Evolutionary conservation across 2,797 vertebrate species (phyloP).

Genomic region (Staurois parvus): DNA sequence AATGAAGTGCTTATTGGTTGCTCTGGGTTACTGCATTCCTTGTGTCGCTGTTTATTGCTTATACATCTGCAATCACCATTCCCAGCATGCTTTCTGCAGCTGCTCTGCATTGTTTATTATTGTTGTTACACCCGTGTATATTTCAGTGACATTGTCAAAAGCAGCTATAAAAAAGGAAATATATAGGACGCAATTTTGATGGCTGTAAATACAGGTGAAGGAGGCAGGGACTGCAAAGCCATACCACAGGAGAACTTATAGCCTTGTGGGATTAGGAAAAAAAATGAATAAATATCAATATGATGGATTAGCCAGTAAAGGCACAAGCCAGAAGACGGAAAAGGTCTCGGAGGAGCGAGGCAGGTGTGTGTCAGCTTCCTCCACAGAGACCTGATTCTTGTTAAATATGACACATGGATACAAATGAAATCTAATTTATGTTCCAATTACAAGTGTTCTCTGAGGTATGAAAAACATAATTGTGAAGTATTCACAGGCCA

Average conservation of each 20-base stretch:
- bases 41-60: too few relatives aligned
- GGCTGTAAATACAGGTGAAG: slow-evolving; percentile 50
- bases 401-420: slow-evolving; percentile 54
- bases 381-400: slow-evolving; percentile 34
- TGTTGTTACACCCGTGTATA: slow-evolving; percentile 34
- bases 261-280: slow-evolving; percentile 21
- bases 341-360: slow-evolving; percentile 33
- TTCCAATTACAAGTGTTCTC: slow-evolving; percentile 60
- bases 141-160: slow-evolving; percentile 38
- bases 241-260: slow-evolving; percentile 29
- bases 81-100: neutral
- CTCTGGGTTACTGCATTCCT: too few relatives aligned
- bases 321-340: slow-evolving; percentile 7
- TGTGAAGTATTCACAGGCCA: slow-evolving; percentile 36
- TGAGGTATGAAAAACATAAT: slow-evolving; percentile 57
- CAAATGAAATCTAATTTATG: slow-evolving; percentile 58
- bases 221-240: slow-evolving; percentile 6
- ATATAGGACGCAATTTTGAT: slow-evolving; percentile 34
- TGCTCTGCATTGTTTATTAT: slow-evolving; percentile 2
- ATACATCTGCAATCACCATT: neutral
- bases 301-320: slow-evolving; percentile 51
- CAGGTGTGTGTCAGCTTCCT: slow-evolving; percentile 39
- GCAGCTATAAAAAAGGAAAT: slow-evolving; percentile 40
- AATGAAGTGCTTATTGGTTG: too few relatives aligned
- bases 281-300: slow-evolving; percentile 42